phyloP scores from a whole-genome alignment of 2,888 invertebrate genomes.

The Lycia hirtaria region DNA sequence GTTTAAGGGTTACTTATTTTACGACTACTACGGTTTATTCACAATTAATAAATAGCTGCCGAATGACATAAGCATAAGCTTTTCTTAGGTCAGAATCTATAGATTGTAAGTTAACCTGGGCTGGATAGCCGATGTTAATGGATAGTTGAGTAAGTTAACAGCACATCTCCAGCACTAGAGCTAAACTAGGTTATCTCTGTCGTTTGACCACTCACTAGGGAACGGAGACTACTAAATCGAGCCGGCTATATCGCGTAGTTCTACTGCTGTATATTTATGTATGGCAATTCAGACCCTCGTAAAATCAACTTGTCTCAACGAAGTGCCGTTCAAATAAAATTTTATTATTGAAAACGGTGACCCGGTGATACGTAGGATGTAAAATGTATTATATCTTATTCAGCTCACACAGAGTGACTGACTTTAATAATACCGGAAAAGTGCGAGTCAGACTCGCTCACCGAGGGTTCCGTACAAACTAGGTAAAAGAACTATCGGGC shows the following conservation, averaged over 20 bases:
- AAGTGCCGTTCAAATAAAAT: background rate
- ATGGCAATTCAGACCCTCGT: background rate
- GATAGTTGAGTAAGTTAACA: constrained; percentile 2
- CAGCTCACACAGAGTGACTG: background rate
- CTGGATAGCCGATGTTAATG: background rate
- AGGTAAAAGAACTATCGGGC: too few relatives aligned
- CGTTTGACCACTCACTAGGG: constrained; percentile 9
- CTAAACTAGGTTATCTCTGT: constrained; percentile 9
- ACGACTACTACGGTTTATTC: too few relatives aligned
- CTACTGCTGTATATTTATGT: background rate
- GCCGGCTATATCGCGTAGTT: background rate
- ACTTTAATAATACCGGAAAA: too few relatives aligned
- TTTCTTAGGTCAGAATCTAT: too few relatives aligned
- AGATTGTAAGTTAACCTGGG: background rate
- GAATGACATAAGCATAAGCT: too few relatives aligned
- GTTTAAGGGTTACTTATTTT: too few relatives aligned
- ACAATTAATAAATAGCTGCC: too few relatives aligned
- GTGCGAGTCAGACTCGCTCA: too few relatives aligned
- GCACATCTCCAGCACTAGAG: background rate
- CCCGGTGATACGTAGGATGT: background rate
- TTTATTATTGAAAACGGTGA: background rate
- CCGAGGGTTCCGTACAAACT: too few relatives aligned
- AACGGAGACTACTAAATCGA: constrained; percentile 3
- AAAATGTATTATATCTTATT: background rate
- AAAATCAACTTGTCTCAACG: background rate